phyloP scores from a whole-genome alignment of 1,140 invertebrate species.

The Lamellibrachia luymesi region DNA sequence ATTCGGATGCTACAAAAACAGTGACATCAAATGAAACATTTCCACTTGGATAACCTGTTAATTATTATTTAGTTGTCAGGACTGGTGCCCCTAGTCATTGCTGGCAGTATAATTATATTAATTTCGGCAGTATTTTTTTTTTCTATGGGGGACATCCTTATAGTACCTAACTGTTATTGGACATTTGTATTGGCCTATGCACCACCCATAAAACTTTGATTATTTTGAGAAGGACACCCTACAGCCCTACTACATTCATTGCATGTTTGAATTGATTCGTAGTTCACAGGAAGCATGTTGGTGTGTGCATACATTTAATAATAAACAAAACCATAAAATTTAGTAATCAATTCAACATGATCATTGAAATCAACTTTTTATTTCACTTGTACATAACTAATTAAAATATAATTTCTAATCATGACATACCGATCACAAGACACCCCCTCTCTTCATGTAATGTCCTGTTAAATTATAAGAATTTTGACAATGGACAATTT shows the following conservation, averaged over 20 bases:
- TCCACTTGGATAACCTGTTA: background rate
- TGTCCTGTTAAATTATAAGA: too few species aligned
- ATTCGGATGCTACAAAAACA: background rate
- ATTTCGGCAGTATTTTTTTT: background rate
- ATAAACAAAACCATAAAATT: background rate
- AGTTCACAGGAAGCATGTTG: background rate
- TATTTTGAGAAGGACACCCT: background rate
- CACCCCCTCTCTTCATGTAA: too few species aligned
- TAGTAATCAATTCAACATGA: background rate
- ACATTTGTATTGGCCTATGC: background rate
- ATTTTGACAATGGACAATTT: too few species aligned
- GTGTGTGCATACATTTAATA: background rate
- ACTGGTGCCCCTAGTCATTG: background rate
- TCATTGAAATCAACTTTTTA: background rate
- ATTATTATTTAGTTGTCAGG: background rate
- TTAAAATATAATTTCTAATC: too few species aligned
- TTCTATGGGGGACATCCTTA: background rate
- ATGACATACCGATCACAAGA: too few species aligned
- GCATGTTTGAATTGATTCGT: background rate
- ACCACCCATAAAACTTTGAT: background rate
- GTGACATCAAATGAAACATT: background rate
- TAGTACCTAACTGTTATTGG: background rate
- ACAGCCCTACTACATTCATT: background rate
- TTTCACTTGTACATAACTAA: background rate
- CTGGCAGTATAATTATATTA: background rate